Percentiles rank a stretch among this genome's conserved stretches.
phyloP scores from a whole-genome alignment of 2,113 vertebrate species.

The Heterotis niloticus region DNA sequence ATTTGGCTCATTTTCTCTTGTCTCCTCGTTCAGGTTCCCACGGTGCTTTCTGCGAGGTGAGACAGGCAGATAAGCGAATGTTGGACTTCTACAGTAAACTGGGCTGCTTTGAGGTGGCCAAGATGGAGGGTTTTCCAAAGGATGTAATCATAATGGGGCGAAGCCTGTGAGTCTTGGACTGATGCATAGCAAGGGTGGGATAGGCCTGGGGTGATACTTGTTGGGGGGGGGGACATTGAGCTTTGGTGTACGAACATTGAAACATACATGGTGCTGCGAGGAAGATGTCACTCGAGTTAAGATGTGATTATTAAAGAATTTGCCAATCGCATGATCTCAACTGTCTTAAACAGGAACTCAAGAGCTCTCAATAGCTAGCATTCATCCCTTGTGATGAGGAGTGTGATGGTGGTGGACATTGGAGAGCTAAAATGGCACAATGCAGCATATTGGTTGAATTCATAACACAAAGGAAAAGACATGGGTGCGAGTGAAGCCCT shows the following conservation, averaged over 20 bases:
- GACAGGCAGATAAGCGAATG: conserved; percentile 82
- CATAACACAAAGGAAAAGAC: neutral
- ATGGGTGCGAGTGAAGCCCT: neutral
- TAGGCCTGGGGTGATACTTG: neutral
- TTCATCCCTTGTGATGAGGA: neutral
- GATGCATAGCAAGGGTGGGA: neutral
- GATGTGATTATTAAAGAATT: too few relatives aligned
- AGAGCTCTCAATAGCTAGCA: neutral
- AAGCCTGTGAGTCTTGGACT: conserved; percentile 64
- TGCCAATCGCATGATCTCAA: neutral
- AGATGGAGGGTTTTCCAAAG: conserved; percentile 76
- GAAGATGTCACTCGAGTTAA: neutral
- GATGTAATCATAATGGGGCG: conserved; percentile 83
- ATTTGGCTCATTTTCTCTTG: conserved; percentile 20
- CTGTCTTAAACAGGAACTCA: neutral
- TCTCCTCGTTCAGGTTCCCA: conserved; percentile 72
- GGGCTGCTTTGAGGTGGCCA: conserved; percentile 78
- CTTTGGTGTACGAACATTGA: neutral
- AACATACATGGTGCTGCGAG: neutral
- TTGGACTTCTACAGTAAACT: conserved; percentile 83
- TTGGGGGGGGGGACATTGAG: neutral
- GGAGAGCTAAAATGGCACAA: neutral
- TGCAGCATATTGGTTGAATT: neutral
- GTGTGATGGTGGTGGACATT: neutral
- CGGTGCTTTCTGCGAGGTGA: conserved; percentile 89